Percentiles rank a stretch among this genome's conserved stretches.
phyloP scores from a whole-genome alignment of 2,888 invertebrate species.

The Drosophila helvetica region DNA sequence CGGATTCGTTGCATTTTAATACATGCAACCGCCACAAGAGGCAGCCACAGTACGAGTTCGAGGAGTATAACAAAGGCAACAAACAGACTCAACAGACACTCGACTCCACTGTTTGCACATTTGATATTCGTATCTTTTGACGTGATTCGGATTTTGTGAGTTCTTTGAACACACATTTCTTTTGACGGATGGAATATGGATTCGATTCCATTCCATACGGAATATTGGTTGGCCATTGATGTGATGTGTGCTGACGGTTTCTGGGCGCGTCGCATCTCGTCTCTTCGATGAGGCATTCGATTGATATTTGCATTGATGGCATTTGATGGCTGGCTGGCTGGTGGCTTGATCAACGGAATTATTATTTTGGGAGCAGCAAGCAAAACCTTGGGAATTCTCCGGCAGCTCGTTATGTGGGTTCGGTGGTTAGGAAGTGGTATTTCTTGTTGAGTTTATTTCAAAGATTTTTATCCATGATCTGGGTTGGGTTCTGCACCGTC shows the following conservation, averaged over 20 bases:
- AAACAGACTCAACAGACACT: slow-evolving; percentile 49
- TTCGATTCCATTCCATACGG: not conserved
- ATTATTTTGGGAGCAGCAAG: slow-evolving; percentile 57
- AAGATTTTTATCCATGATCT: slow-evolving; percentile 2
- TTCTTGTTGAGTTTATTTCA: slow-evolving; percentile 6
- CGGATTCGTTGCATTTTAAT: slow-evolving; percentile 53
- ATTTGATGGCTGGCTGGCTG: slow-evolving; percentile 49
- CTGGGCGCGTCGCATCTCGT: slow-evolving; percentile 68
- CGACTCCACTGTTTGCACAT: slow-evolving; percentile 55
- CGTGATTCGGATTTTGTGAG: slow-evolving; percentile 43
- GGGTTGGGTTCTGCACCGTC: not conserved
- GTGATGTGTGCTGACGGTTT: slow-evolving; percentile 60
- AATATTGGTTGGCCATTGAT: slow-evolving; percentile 36
- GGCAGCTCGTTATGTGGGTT: slow-evolving; percentile 18
- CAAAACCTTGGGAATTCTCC: slow-evolving; percentile 26
- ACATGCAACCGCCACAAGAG: slow-evolving; percentile 34
- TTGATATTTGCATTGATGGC: slow-evolving; percentile 59
- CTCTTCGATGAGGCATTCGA: slow-evolving; percentile 47
- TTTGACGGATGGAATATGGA: slow-evolving; percentile 43
- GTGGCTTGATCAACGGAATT: slow-evolving; percentile 48
- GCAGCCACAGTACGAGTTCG: slow-evolving; percentile 3
- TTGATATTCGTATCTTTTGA: slow-evolving; percentile 60
- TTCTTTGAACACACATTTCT: slow-evolving; percentile 60
- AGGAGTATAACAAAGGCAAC: slow-evolving; percentile 21
- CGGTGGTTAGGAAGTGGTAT: slow-evolving; percentile 18